Percentiles rank a stretch among this genome's conserved stretches.
Conservation (phyloP, 2,113 vertebrate species). For the Ammospiza nelsoni region DNA sequence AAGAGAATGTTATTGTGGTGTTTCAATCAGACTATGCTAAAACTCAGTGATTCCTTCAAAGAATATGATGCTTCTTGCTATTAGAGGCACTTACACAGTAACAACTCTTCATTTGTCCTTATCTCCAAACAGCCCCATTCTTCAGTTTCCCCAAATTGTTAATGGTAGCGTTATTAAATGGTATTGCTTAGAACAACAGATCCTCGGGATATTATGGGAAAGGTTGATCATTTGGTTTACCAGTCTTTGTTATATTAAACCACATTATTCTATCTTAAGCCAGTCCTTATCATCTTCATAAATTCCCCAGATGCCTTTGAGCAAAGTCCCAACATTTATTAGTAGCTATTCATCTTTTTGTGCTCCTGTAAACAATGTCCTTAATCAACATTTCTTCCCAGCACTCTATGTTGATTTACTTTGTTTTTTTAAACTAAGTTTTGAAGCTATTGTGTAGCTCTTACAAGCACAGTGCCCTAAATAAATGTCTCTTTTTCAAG, state of each 20-base stretch:
- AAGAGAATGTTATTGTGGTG: not conserved
- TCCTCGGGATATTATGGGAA: not conserved
- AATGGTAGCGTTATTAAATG: not conserved
- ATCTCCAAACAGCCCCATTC: not conserved
- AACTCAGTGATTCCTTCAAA: not conserved
- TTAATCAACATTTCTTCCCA: conserved; percentile 48
- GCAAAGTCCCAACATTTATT: conserved; percentile 41
- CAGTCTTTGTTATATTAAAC: conserved; percentile 29
- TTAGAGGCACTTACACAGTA: not conserved
- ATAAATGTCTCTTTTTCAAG: not conserved
- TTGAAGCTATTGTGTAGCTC: not conserved
- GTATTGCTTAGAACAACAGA: not conserved
- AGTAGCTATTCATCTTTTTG: conserved; percentile 51
- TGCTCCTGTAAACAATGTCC: conserved; percentile 40
- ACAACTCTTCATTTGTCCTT: not conserved
- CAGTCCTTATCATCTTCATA: conserved; percentile 40
- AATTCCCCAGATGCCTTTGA: conserved; percentile 54
- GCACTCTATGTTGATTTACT: conserved; percentile 23
- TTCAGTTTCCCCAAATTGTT: not conserved
- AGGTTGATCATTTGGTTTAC: conserved; percentile 7
- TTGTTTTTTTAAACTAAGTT: conserved; percentile 30
- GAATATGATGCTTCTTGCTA: not conserved
- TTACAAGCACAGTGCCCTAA: not conserved
- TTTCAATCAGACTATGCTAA: not conserved
- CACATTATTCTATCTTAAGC: conserved; percentile 40